A percentile compares a stretch with the other conserved stretches of the same genome.
phyloP scores from a whole-genome alignment of 2,888 invertebrate genomes.

The Cantharis lateralis region DNA sequence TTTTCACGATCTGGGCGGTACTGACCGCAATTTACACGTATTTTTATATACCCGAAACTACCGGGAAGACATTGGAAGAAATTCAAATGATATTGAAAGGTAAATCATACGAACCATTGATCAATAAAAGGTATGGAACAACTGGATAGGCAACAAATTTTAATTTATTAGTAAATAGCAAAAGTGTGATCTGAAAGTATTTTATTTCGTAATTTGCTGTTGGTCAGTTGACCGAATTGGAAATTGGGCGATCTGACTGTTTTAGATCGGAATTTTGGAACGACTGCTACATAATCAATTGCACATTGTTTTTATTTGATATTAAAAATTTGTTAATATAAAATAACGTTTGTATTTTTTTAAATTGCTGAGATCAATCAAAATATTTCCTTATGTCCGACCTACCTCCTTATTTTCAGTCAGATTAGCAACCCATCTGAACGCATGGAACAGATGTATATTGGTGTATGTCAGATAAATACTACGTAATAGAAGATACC shows the following conservation, averaged over 20 bases:
- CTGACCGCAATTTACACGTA: neutral
- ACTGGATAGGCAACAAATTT: neutral
- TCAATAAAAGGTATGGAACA: neutral
- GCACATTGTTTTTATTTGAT: neutral
- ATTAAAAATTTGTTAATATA: too few relatives aligned
- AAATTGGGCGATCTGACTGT: neutral
- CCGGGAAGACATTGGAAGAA: neutral
- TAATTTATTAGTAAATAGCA: neutral
- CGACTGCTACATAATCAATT: neutral
- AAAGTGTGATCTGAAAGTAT: neutral
- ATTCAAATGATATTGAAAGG: constrained; percentile 2
- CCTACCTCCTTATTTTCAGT: too few relatives aligned
- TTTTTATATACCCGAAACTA: neutral
- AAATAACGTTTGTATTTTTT: too few relatives aligned
- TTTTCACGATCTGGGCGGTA: neutral
- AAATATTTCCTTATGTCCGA: too few relatives aligned
- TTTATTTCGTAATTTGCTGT: neutral
- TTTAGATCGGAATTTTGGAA: neutral
- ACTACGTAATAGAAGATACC: too few relatives aligned
- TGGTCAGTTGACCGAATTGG: neutral
- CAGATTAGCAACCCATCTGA: too few relatives aligned
- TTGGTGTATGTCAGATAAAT: too few relatives aligned
- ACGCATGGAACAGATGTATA: too few relatives aligned
- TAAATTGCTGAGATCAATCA: too few relatives aligned
- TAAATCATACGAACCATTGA: neutral